phyloP scores from a whole-genome alignment of 2,888 invertebrate species.

The Prosopocoilus inquinatus region DNA sequence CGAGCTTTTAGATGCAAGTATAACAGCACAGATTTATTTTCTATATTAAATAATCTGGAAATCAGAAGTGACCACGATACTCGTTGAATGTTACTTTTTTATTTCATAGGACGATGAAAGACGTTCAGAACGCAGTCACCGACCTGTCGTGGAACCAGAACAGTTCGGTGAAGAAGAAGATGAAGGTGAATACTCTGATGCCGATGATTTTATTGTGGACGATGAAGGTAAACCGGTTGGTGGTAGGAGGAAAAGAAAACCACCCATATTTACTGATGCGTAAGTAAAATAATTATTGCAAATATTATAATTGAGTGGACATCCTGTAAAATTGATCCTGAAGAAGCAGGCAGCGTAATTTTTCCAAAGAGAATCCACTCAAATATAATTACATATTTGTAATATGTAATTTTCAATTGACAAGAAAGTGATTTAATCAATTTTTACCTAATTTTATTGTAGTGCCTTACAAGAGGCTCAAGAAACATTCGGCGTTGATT shows the following conservation, averaged over 20 bases:
- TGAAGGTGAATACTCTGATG: slow-evolving; percentile 80
- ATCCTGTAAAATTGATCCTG: too few species aligned
- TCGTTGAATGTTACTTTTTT: slow-evolving; percentile 8
- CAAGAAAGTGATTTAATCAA: too few species aligned
- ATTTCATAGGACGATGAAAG: slow-evolving; percentile 71
- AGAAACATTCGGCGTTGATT: slow-evolving; percentile 99
- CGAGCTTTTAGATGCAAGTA: too few species aligned
- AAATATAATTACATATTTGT: too few species aligned
- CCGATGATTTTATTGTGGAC: slow-evolving; percentile 96
- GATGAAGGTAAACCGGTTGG: slow-evolving; percentile 89
- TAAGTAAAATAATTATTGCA: too few species aligned
- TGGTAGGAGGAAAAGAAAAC: slow-evolving; percentile 75
- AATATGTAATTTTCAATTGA: too few species aligned
- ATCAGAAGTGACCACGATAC: too few species aligned
- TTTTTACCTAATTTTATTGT: slow-evolving; percentile 20
- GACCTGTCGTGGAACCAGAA: slow-evolving; percentile 61
- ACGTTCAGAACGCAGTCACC: slow-evolving; percentile 67
- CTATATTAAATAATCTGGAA: too few species aligned
- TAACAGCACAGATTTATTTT: too few species aligned
- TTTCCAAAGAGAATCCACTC: too few species aligned
- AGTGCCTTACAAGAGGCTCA: slow-evolving; percentile 95
- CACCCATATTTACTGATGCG: slow-evolving; percentile 84
- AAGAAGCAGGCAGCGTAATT: too few species aligned
- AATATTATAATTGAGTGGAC: too few species aligned
- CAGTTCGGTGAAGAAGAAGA: slow-evolving; percentile 75